phyloP scores from a whole-genome alignment of 2,797 vertebrate species.

The Propithecus deckenii region DNA sequence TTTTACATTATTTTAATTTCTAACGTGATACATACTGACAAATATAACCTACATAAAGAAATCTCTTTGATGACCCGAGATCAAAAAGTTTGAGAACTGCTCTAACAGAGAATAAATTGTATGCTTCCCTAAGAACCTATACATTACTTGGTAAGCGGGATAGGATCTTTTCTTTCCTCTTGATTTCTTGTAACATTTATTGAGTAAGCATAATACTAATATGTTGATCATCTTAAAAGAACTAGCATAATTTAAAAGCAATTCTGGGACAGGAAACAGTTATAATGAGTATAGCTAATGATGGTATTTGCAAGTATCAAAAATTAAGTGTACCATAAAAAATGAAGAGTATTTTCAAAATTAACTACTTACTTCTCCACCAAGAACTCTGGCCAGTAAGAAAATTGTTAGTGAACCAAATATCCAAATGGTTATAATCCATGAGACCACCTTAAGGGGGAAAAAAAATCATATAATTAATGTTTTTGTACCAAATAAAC shows the following conservation, averaged over 20 bases:
- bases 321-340: slow-evolving; percentile 36
- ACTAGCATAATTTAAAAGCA: slow-evolving; percentile 38
- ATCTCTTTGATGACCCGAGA: background rate
- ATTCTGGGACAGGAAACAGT: background rate
- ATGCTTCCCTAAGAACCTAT: background rate
- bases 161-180: background rate
- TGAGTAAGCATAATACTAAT: background rate
- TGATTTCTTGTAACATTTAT: background rate
- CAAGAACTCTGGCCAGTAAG: slow-evolving; percentile 96
- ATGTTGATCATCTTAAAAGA: background rate
- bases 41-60: background rate
- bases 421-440: slow-evolving; percentile 99
- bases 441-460: slow-evolving; percentile 94
- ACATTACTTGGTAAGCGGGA: background rate
- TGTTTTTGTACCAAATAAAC: background rate
- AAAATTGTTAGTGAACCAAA: slow-evolving; percentile 98
- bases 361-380: slow-evolving; percentile 93
- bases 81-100: background rate
- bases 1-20: too few species aligned
- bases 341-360: slow-evolving; percentile 38
- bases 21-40: too few species aligned
- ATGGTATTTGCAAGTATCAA: background rate
- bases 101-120: background rate
- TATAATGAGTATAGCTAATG: background rate
- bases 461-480: slow-evolving; percentile 36